Evolutionary conservation across 2,113 vertebrate species (phyloP), one percentile per base, ranked within the genome.

Genomic region (Siniperca knerii): DNA sequence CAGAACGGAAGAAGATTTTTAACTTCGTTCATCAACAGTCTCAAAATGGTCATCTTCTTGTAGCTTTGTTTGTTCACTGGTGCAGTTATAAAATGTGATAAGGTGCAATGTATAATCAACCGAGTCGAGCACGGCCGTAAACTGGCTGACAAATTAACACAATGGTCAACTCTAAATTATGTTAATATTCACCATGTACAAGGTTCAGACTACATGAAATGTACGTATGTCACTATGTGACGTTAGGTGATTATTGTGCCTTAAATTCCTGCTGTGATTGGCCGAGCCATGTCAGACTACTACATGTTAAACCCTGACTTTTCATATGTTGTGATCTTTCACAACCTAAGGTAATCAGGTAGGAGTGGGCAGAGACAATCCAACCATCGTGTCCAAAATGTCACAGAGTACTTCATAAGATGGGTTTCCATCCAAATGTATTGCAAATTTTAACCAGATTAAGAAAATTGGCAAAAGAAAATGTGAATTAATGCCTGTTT

Each of bases 1-100:
- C 79, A 80, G 40, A 75, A 18, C n/a, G 11, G 29, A 68, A 35
- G 44, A 57, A 48, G 12, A 75, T 72, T 80, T 79, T 68, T 23
- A 57, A 46, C 16, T 25, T 70, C 0, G 7, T 35, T 23, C 62
- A 66, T 84, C 82, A 67, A 57, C n/a, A 48, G 6, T 74, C 58
- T 71, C 18, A 48, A 68, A 81, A n/a, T 25, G 25, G 54, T 74
- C 29, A n/a, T 18, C 23, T 23, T 40, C 67, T 69, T 37, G 7
- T 52, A 29, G 46, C 35, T 52, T 61, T 20, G 35, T 2, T 70
- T 61, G 21, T 21, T 37, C 72, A 46, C 2, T 9, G 23, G 5
- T 18, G 4, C 20, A 64, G 9, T 52, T 4, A 46, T 33, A 13
- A 58, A 10, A 69, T 37, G 21, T n/a, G 15, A 61, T 25, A 18